Evolutionary conservation across 2,888 invertebrate species (phyloP), one percentile per base, ranked within the genome.

Genomic region (Xiphydria camelus): DNA sequence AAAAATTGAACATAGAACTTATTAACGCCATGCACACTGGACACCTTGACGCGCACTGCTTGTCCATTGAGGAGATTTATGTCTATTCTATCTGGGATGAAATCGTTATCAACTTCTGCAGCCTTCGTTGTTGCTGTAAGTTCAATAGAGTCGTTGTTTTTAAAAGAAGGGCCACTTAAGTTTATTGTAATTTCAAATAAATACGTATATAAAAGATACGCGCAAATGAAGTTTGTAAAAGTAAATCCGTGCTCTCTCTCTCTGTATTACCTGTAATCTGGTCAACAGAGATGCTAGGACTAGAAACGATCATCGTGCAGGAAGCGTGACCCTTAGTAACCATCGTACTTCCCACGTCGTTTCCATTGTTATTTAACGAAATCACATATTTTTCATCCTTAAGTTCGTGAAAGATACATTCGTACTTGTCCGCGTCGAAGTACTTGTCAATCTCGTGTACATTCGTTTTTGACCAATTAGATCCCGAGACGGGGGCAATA

Each of bases 371-470:
- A 70, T 70, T 78, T 43, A 83, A 57, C 0, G 79, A 80, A 23
- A 82, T 78, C 20, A 76, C 76, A 61, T 79, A 82, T 42, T 78
- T 82, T 6, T 79, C 79, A 1, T 77, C 63, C 37, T 68, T 68
- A 4, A 58, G 59, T 6, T 79, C 78, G 22, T 82, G 78, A 66
- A 86, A 83, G 22, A 77, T 78, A 63, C 85, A 85, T 46, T 79
- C 78, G 60, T 82, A 83, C 1, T 77, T 72, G 2, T 83, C 83
- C 20, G 79, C 80, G 57, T 82, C 81, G 63, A 87, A 87, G 61
- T 81, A 84, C n/a, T 78, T 70, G 47, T 82, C 81, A 39, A 84
- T 79, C 31, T 76, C 77, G 1, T 78, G 70, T 20, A 47, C 47
- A 23, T 62, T 55, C 4, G 80, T 70, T 21, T 80, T 77, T 6